Conservation (phyloP, 30 jellyfish, hydroid and myxozoan species). For the Pelagia noctiluca region DNA sequence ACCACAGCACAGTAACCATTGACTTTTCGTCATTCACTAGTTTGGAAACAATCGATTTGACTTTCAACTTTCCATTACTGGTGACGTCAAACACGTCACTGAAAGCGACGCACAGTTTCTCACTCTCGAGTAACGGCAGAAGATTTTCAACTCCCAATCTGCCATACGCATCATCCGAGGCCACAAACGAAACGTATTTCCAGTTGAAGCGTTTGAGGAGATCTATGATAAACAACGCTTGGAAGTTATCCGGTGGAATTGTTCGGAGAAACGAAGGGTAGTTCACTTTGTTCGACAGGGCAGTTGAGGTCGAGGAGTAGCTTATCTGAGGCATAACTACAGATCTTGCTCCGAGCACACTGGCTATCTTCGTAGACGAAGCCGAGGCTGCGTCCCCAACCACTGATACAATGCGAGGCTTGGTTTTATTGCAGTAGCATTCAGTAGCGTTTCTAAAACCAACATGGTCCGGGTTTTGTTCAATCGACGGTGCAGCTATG, state of each 20-base stretch:
- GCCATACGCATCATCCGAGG: constrained; percentile 98
- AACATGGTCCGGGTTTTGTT: neutral
- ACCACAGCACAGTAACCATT: constrained; percentile 88
- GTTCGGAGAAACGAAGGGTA: constrained; percentile 97
- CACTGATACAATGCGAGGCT: constrained; percentile 65
- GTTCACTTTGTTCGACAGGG: constrained; percentile 72
- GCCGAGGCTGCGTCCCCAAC: constrained; percentile 99
- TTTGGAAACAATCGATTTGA: constrained; percentile 50
- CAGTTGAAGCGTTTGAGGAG: constrained; percentile 67
- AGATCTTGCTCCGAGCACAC: constrained; percentile 81
- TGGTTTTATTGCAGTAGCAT: constrained; percentile 76
- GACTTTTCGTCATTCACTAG: constrained; percentile 73
- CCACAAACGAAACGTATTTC: constrained; percentile 90
- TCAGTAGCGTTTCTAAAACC: constrained; percentile 29
- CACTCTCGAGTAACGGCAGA: constrained; percentile 78
- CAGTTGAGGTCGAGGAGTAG: constrained; percentile 97
- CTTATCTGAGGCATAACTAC: constrained; percentile 88
- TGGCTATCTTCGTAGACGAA: constrained; percentile 86
- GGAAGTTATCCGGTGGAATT: constrained; percentile 95
- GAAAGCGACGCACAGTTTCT: constrained; percentile 82
- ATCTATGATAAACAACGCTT: constrained; percentile 88
- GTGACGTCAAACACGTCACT: constrained; percentile 86
- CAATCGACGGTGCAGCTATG: constrained; percentile 38
- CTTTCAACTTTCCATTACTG: constrained; percentile 60
- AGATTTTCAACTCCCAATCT: constrained; percentile 89